Conservation (phyloP, 2,888 invertebrate species). For the Petrolisthes cinctipes region DNA sequence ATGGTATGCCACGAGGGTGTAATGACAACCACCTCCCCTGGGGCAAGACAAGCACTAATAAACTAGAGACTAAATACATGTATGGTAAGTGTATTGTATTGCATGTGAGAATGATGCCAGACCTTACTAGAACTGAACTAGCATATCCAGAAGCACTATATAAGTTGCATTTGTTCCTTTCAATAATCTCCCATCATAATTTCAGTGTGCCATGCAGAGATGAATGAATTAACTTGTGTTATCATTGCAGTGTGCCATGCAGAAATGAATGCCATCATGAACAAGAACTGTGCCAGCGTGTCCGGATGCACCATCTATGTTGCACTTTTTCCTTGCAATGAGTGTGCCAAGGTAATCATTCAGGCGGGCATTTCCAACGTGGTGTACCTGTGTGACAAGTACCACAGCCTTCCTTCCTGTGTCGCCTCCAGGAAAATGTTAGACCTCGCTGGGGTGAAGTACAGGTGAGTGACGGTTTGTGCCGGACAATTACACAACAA, state of each 20-base stretch:
- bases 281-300: conserved; percentile 84
- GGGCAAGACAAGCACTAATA: conserved; percentile 77
- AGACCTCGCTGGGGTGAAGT: conserved; percentile 32
- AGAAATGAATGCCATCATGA: conserved; percentile 97
- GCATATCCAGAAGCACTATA: too few relatives aligned
- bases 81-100: conserved; percentile 78
- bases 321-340: conserved; percentile 94
- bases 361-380: conserved; percentile 88
- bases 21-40: conserved; percentile 91
- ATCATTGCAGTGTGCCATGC: conserved; percentile 92
- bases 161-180: too few relatives aligned
- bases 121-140: too few relatives aligned
- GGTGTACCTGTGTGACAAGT: conserved; percentile 85
- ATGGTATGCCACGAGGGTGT: conserved; percentile 95
- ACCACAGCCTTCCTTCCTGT: conserved; percentile 74
- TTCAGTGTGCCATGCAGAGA: too few relatives aligned
- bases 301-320: conserved; percentile 88
- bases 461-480: conserved; percentile 22
- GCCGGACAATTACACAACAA: too few relatives aligned
- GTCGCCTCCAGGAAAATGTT: conserved; percentile 49
- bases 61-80: conserved; percentile 83
- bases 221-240: too few relatives aligned
- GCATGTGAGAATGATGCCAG: neutral
- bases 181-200: too few relatives aligned
- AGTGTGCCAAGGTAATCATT: conserved; percentile 96